A percentile compares a stretch with the other conserved stretches of the same genome.
These are phyloP conservation scores for Platynereis dumerilii DNA, from an alignment of 2,888 invertebrate genomes.

Conservation along the genomic window DNA sequence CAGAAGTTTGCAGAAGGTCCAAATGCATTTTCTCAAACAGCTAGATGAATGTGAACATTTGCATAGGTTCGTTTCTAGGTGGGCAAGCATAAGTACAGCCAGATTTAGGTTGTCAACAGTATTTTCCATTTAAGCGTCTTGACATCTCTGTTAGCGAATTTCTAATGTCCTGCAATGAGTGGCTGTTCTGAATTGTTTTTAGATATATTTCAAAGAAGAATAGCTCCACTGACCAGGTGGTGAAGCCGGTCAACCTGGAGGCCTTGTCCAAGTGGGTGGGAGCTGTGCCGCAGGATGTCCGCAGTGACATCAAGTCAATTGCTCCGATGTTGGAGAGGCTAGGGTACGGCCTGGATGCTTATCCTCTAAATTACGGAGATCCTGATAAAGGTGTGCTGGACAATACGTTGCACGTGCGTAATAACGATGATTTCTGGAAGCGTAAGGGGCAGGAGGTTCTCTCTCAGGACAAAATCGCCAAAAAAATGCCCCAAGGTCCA, in stretches of 20 bases:
- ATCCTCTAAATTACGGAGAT: slow-evolving; percentile 92
- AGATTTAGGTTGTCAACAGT: no score
- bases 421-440: slow-evolving; percentile 55
- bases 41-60: no score
- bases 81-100: no score
- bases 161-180: no score
- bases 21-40: no score
- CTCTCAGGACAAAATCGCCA: slow-evolving; percentile 17
- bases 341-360: slow-evolving; percentile 93
- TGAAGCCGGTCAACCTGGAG: slow-evolving; percentile 96
- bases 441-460: slow-evolving; percentile 22
- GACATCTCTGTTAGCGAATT: no score
- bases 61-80: not conserved
- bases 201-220: slow-evolving; percentile 90
- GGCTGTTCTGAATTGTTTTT: no score
- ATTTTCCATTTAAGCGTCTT: no score
- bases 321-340: slow-evolving; percentile 90
- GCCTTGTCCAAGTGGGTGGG: slow-evolving; percentile 74
- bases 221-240: slow-evolving; percentile 97
- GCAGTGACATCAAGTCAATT: slow-evolving; percentile 87
- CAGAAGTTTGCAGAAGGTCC: no score
- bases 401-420: slow-evolving; percentile 63
- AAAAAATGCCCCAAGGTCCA: not conserved
- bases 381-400: slow-evolving; percentile 77
- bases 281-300: slow-evolving; percentile 77